Evolutionary conservation across 2,888 invertebrate species (phyloP).

Genomic region (Hemithea aestivaria): DNA sequence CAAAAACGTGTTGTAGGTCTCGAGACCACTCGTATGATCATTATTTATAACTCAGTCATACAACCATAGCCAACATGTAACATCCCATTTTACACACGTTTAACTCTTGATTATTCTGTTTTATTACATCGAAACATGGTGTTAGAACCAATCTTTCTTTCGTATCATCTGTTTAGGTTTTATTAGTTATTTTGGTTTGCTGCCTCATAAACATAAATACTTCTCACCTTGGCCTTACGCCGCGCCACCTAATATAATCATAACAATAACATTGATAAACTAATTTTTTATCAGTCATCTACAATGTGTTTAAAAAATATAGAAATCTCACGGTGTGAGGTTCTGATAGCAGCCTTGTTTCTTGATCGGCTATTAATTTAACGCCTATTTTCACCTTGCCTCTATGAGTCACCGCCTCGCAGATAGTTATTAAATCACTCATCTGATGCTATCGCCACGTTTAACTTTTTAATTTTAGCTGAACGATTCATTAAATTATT

Average conservation of each 20-base stretch:
- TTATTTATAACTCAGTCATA: no score
- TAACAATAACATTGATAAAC: constrained; percentile 2
- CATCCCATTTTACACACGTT: no score
- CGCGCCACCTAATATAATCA: constrained; percentile 6
- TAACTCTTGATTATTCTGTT: no score
- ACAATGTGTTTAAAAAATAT: constrained; percentile 39
- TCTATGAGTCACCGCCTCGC: constrained; percentile 40
- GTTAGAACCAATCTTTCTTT: no score
- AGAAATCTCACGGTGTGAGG: constrained; percentile 33
- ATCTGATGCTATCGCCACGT: constrained; percentile 10
- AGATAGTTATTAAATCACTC: constrained; percentile 29
- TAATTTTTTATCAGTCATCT: constrained; percentile 20
- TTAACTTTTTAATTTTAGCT: constrained; percentile 12
- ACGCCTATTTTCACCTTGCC: constrained; percentile 59
- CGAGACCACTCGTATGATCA: no score
- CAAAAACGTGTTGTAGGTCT: constrained; percentile 1
- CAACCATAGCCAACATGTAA: no score
- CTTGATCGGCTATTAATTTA: constrained; percentile 65
- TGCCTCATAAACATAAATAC: no score
- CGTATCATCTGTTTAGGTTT: no score
- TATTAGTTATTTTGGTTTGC: no score
- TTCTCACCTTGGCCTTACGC: no score
- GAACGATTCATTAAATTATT: constrained; percentile 7
- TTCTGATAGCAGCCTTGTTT: constrained; percentile 59
- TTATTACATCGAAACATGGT: no score